Percentiles rank a stretch among this genome's conserved stretches.
These are phyloP conservation scores for Apocrypta bakeri DNA, from an alignment of 1,140 invertebrate species.

Conservation along the genomic window DNA sequence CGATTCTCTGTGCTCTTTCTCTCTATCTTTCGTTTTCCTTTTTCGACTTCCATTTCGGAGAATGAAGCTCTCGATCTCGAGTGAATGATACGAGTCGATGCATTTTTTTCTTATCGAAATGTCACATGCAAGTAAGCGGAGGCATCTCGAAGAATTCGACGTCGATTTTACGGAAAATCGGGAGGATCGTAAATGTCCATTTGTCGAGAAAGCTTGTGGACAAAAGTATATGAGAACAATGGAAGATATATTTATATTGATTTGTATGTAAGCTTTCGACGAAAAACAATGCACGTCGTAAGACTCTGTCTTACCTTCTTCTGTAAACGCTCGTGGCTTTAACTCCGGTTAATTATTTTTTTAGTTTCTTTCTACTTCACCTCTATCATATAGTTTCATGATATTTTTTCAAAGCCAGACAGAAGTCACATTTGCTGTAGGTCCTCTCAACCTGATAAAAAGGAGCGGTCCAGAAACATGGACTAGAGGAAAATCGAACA, in stretches of 20 bases:
- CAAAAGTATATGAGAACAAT: not conserved
- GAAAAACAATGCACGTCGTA: not conserved
- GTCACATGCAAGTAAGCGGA: not conserved
- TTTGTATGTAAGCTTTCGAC: not conserved
- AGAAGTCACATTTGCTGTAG: not conserved
- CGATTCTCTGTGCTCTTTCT: not conserved
- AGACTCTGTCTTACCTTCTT: not conserved
- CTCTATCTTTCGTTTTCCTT: no score
- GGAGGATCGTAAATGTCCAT: not conserved
- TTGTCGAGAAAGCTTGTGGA: not conserved
- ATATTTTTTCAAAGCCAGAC: not conserved
- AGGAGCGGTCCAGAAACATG: no score
- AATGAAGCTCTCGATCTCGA: not conserved
- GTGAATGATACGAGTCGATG: not conserved
- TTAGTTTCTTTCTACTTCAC: no score
- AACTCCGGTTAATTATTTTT: not conserved
- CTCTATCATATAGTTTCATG: no score
- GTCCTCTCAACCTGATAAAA: not conserved
- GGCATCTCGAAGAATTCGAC: not conserved
- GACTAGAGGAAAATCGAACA: no score
- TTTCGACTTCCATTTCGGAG: not conserved
- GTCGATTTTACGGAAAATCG: not conserved
- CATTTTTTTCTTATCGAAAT: not conserved
- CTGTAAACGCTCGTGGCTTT: not conserved
- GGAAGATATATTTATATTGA: not conserved